These are phyloP conservation scores for Clostera curtula DNA, from an alignment of 2,888 invertebrate species.

Conservation along the genomic window DNA sequence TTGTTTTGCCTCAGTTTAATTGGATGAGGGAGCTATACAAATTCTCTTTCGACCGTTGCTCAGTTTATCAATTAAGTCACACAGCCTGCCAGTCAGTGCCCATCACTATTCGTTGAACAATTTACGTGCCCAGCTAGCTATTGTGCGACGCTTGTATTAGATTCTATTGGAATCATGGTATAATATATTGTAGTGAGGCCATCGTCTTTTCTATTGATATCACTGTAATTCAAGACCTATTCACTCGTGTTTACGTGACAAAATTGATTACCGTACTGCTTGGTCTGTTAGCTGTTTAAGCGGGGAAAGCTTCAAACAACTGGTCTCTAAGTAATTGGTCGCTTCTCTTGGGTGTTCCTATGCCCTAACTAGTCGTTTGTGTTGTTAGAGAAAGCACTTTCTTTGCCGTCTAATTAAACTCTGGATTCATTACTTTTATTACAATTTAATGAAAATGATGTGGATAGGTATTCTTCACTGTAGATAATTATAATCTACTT, in stretches of 20 bases:
- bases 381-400: slow-evolving; percentile 40
- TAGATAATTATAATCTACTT: too few species aligned
- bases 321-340: slow-evolving; percentile 59
- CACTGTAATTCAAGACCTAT: too few species aligned
- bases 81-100: slow-evolving; percentile 40
- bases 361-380: slow-evolving; percentile 39
- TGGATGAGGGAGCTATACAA: slow-evolving; percentile 42
- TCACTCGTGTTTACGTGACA: too few species aligned
- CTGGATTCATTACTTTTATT: slow-evolving; percentile 21
- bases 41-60: slow-evolving; percentile 37
- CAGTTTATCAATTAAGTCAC: slow-evolving; percentile 55
- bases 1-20: slow-evolving; percentile 49
- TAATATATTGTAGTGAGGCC: slow-evolving; percentile 7
- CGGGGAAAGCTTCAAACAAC: slow-evolving; percentile 42
- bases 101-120: slow-evolving; percentile 50
- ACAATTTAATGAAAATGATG: slow-evolving; percentile 4
- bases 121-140: slow-evolving; percentile 27
- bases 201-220: too few species aligned
- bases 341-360: slow-evolving; percentile 41
- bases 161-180: slow-evolving; percentile 6
- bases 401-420: slow-evolving; percentile 43
- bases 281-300: too few species aligned
- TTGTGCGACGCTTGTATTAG: slow-evolving; percentile 20
- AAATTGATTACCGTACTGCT: too few species aligned
- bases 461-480: not conserved